Evolutionary conservation across 2,797 vertebrate species (phyloP).

Genomic region (Chrysocyon brachyurus): DNA sequence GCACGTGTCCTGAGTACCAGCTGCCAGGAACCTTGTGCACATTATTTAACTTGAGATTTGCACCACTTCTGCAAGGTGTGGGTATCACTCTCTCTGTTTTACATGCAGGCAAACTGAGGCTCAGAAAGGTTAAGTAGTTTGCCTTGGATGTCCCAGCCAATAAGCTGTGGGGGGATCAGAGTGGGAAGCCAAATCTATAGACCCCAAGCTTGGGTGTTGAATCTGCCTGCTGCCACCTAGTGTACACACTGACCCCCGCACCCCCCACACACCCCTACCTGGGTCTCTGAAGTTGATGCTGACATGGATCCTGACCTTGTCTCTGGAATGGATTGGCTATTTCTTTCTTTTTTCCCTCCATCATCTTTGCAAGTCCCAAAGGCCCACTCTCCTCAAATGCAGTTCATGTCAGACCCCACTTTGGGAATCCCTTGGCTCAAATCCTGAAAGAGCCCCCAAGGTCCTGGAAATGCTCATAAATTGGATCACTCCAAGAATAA

Average conservation of each 20-base stretch:
- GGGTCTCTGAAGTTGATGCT: background rate
- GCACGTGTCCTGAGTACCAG: accelerated
- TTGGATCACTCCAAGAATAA: background rate
- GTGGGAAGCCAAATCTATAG: accelerated
- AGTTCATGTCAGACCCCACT: background rate
- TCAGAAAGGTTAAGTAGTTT: background rate
- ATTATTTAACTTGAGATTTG: background rate
- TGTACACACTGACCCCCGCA: accelerated
- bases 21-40: background rate
- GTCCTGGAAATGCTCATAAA: background rate
- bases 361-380: background rate
- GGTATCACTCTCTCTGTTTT: background rate
- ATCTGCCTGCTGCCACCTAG: accelerated
- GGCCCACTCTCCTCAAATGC: background rate
- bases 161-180: background rate
- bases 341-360: background rate
- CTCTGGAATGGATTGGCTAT: background rate
- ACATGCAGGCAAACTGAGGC: background rate
- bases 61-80: background rate
- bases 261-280: too few relatives aligned
- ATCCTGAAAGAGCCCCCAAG: background rate
- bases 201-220: background rate
- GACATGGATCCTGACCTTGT: accelerated
- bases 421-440: slow-evolving; percentile 1
- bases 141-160: background rate